phyloP scores from a whole-genome alignment of 2,113 vertebrate genomes.

The Zosterops lateralis region DNA sequence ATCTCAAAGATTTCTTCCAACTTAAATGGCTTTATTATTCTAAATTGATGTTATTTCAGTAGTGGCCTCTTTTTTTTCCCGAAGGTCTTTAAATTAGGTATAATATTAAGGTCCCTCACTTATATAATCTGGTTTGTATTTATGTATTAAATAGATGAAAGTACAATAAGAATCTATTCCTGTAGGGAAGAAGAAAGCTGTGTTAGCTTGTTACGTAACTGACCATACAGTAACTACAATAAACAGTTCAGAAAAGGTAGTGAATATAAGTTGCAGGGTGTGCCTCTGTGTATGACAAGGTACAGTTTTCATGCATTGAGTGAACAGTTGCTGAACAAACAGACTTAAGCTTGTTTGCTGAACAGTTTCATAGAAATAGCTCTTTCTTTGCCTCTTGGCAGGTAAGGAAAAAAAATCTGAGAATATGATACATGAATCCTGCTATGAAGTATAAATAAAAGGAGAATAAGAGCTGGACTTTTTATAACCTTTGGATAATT shows the following conservation, averaged over 20 bases:
- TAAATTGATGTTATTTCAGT: not conserved
- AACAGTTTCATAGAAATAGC: not conserved
- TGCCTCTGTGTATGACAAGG: not conserved
- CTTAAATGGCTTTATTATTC: not conserved
- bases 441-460: not conserved
- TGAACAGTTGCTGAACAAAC: not conserved
- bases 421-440: not conserved
- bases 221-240: not conserved
- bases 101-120: not conserved
- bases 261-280: not conserved
- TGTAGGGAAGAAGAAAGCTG: not conserved
- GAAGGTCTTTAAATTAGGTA: not conserved
- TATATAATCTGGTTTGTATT: constrained; percentile 4
- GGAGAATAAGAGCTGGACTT: not conserved
- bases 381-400: not conserved
- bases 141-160: not conserved
- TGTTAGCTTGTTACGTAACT: not conserved
- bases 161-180: not conserved
- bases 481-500: constrained; percentile 35
- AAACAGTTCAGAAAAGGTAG: not conserved
- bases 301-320: not conserved
- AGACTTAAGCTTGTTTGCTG: not conserved
- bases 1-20: not conserved
- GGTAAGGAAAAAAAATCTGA: constrained; percentile 1
- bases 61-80: constrained; percentile 1